Evolutionary conservation across 2,888 invertebrate genomes (phyloP).

Genomic region (Anticlea derivata): DNA sequence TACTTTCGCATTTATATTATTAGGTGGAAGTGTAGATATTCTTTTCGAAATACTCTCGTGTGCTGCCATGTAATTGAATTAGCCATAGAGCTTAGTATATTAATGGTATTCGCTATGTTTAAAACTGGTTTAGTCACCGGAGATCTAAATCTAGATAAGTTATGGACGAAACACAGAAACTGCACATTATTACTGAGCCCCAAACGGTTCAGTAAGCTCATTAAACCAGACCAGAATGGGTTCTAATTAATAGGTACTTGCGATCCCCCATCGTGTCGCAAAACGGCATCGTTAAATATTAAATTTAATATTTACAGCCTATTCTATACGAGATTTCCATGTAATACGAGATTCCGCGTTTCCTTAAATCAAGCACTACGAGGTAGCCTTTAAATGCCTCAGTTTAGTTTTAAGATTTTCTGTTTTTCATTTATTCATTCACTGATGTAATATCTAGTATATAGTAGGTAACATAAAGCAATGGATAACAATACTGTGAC

Average conservation of each 20-base stretch:
- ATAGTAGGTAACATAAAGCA: no score
- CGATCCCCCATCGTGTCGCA: slow-evolving; percentile 19
- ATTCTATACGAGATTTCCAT: slow-evolving; percentile 31
- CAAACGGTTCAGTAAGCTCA: slow-evolving; percentile 20
- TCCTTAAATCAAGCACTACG: neutral
- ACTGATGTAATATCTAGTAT: no score
- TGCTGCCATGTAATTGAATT: slow-evolving; percentile 37
- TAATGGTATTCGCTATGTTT: slow-evolving; percentile 15
- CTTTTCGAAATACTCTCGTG: no score
- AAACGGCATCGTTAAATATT: slow-evolving; percentile 30
- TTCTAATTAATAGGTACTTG: slow-evolving; percentile 20
- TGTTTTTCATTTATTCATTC: no score
- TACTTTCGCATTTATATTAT: no score
- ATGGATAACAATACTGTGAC: no score
- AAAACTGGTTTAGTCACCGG: slow-evolving; percentile 27
- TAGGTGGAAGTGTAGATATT: no score
- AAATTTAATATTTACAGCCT: slow-evolving; percentile 27
- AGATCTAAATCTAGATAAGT: slow-evolving; percentile 28
- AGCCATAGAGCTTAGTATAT: slow-evolving; percentile 1
- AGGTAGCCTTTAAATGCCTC: no score
- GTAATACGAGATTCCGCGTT: slow-evolving; percentile 38
- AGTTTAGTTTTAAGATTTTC: no score
- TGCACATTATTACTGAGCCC: slow-evolving; percentile 16
- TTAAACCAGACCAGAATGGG: slow-evolving; percentile 24
- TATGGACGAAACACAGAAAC: slow-evolving; percentile 19